Evolutionary conservation across 2,888 invertebrate species (phyloP).

Genomic region (Linnaemya vulpina): DNA sequence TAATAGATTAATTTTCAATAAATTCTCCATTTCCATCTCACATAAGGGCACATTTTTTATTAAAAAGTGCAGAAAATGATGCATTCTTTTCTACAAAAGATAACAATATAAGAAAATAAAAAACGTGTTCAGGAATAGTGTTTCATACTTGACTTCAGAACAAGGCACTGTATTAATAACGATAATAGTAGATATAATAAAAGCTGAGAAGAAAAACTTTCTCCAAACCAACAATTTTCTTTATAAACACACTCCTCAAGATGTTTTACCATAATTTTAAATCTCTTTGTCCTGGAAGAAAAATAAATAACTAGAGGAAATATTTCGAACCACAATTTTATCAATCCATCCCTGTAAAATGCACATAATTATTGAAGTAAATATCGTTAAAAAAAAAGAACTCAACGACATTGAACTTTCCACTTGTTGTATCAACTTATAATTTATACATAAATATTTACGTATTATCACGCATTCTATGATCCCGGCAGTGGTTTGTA

Average conservation of each 20-base stretch:
- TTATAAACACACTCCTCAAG: background rate
- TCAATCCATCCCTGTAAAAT: background rate
- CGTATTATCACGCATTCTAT: slow-evolving; percentile 65
- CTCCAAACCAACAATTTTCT: background rate
- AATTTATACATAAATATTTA: slow-evolving; percentile 65
- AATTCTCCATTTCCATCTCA: too few relatives aligned
- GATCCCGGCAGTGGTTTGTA: slow-evolving; percentile 53
- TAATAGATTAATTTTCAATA: too few relatives aligned
- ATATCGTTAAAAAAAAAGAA: background rate
- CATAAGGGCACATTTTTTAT: too few relatives aligned
- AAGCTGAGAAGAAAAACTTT: too few relatives aligned
- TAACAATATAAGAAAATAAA: too few relatives aligned
- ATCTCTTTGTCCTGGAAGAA: background rate
- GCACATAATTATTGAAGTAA: background rate
- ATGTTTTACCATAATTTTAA: background rate
- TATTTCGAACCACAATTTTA: too few relatives aligned
- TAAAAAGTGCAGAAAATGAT: too few relatives aligned
- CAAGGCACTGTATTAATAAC: too few relatives aligned
- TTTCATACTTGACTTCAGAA: too few relatives aligned
- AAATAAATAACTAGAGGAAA: background rate
- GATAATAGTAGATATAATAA: too few relatives aligned
- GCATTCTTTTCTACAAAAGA: too few relatives aligned
- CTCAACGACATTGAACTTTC: slow-evolving; percentile 36
- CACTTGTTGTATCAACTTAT: slow-evolving; percentile 4
- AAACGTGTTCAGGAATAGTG: too few relatives aligned